These are phyloP conservation scores for Limonius californicus DNA, from an alignment of 1,140 invertebrate genomes.

Conservation along the genomic window DNA sequence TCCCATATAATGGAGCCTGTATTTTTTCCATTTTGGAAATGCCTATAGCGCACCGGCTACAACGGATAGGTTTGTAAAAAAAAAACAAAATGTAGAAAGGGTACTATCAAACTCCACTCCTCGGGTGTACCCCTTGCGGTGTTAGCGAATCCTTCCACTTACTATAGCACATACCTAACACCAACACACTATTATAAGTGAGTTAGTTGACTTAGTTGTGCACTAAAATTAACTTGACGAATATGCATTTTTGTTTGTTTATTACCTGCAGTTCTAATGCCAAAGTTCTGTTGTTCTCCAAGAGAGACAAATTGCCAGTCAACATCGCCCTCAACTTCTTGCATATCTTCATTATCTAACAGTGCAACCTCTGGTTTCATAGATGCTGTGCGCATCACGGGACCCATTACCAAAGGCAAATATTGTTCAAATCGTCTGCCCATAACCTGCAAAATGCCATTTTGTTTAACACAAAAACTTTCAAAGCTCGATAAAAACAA, in stretches of 20 bases:
- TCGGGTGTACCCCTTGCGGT: too few relatives aligned
- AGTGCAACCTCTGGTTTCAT: conserved; percentile 97
- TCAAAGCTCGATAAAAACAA: background rate
- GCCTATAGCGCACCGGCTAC: too few relatives aligned
- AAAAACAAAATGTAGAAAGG: too few relatives aligned
- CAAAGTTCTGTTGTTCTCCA: conserved; percentile 94
- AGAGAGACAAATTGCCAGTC: conserved; percentile 98
- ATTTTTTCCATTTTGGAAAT: too few relatives aligned
- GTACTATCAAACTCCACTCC: too few relatives aligned
- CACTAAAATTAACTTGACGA: too few relatives aligned
- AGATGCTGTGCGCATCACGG: conserved; percentile 91
- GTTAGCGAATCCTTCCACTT: too few relatives aligned
- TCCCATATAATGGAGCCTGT: too few relatives aligned
- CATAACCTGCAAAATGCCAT: conserved; percentile 41
- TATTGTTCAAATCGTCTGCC: conserved; percentile 95
- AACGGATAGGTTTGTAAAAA: too few relatives aligned
- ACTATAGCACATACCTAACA: background rate
- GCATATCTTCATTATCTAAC: conserved; percentile 87
- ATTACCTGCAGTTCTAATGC: conserved; percentile 78
- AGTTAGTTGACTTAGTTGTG: too few relatives aligned
- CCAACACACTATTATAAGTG: background rate
- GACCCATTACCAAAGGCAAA: conserved; percentile 95
- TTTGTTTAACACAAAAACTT: background rate
- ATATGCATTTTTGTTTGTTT: background rate
- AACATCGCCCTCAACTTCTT: conserved; percentile 82